phyloP scores from a whole-genome alignment of 2,113 vertebrate species.

The Cisticola juncidis region DNA sequence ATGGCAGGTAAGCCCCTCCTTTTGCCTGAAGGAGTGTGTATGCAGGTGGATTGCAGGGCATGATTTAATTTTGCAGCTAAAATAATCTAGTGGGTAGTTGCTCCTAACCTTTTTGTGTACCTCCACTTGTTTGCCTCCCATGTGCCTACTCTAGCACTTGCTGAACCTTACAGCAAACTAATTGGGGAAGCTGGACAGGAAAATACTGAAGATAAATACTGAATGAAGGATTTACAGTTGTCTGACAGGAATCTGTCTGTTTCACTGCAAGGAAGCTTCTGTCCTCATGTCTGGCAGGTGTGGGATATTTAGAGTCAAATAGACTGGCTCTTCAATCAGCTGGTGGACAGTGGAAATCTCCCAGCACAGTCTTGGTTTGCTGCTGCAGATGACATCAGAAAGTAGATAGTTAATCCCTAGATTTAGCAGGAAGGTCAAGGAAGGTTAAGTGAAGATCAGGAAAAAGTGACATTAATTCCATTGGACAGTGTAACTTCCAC shows the following conservation, averaged over 20 bases:
- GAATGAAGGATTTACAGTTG: background rate
- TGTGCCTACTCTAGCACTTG: background rate
- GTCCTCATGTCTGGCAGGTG: background rate
- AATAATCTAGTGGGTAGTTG: background rate
- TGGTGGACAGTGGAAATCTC: background rate
- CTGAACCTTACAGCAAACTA: background rate
- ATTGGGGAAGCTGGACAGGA: background rate
- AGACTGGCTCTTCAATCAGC: background rate
- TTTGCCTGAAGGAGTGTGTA: background rate
- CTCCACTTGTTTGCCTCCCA: accelerated
- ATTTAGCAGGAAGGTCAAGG: background rate
- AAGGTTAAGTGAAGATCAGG: constrained; percentile 28
- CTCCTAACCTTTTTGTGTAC: background rate
- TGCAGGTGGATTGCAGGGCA: background rate
- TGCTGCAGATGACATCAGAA: background rate
- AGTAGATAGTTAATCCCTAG: constrained; percentile 12
- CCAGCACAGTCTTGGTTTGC: background rate
- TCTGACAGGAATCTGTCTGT: background rate
- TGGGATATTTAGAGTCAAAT: background rate
- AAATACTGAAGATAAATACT: background rate
- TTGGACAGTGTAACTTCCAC: background rate
- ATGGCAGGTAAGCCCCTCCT: background rate
- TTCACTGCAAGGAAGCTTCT: background rate
- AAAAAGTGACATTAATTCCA: constrained; percentile 37
- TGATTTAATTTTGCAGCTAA: background rate